A percentile compares a stretch with the other conserved stretches of the same genome.
These are phyloP conservation scores for Caradrina clavipalpis DNA, from an alignment of 2,888 invertebrate species.

Conservation along the genomic window DNA sequence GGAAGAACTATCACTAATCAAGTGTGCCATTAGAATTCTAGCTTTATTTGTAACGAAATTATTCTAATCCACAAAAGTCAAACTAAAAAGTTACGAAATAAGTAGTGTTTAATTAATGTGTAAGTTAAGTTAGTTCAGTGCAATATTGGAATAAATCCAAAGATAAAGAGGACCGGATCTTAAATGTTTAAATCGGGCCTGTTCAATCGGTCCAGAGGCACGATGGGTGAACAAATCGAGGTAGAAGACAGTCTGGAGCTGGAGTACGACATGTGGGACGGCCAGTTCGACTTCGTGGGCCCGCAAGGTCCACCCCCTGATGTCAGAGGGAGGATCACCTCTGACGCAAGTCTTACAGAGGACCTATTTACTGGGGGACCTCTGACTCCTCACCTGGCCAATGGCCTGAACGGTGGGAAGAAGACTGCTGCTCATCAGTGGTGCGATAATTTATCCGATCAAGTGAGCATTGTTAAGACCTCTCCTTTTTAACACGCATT, in stretches of 20 bases:
- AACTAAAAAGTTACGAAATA: slow-evolving; percentile 67
- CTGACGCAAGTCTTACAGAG: slow-evolving; percentile 84
- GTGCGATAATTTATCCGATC: slow-evolving; percentile 91
- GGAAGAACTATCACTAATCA: slow-evolving; percentile 61
- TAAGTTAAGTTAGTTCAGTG: slow-evolving; percentile 72
- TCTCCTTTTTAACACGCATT: background rate
- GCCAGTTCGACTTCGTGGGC: slow-evolving; percentile 96
- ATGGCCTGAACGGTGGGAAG: slow-evolving; percentile 90
- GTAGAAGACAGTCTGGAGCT: slow-evolving; percentile 92
- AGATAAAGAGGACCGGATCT: slow-evolving; percentile 76
- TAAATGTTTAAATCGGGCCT: slow-evolving; percentile 88
- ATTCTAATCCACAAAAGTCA: slow-evolving; percentile 84
- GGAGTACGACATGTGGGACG: slow-evolving; percentile 97
- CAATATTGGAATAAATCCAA: slow-evolving; percentile 86
- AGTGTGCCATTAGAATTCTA: slow-evolving; percentile 84
- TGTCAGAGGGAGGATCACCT: slow-evolving; percentile 80
- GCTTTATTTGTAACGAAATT: slow-evolving; percentile 78
- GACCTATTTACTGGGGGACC: slow-evolving; percentile 88
- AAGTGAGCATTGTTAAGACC: slow-evolving; percentile 85
- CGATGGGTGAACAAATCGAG: slow-evolving; percentile 87
- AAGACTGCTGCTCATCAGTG: slow-evolving; percentile 90
- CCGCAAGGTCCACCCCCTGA: slow-evolving; percentile 86
- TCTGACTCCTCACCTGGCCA: slow-evolving; percentile 85
- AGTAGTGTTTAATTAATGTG: slow-evolving; percentile 68
- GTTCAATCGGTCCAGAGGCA: slow-evolving; percentile 84